Evolutionary conservation across 2,113 vertebrate genomes (phyloP), one percentile per base, ranked within the genome.

Genomic region (Typhlomys cinereus): DNA sequence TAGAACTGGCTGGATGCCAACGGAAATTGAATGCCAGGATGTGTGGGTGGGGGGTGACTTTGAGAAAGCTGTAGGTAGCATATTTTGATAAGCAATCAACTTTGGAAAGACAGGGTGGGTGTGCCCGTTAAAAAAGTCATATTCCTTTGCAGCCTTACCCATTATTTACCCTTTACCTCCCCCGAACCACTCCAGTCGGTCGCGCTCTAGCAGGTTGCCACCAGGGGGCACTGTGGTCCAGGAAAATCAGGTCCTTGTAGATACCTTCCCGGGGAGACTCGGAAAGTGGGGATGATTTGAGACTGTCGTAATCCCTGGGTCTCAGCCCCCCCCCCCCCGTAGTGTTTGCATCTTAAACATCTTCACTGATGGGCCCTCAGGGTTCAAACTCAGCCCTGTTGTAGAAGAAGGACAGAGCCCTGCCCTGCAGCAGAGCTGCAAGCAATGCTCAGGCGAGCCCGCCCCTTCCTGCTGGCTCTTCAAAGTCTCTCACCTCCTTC

Each of bases 351-450:
- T 50, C 52, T 69, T 71, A 0, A 41, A 9, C 29, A 54, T 39
- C 8, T 64, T 48, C 6, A 54, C 1, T 6, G 76, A 36, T 61
- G 5, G 64, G 39, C 39, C 20, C 44, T n/a, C 41, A 21, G 11
- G 34, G 1, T 7, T n/a, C 23, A 13, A 18, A 57, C 27, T 12
- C 27, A 64, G 39, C 59, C 36, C 1, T 44, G 13, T 67, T 52
- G 57, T 59, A 27, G 57, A 20, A 7, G 78, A 27, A 69, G 46
- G 31, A 29, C 1, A 25, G 36, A 39, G 34, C 27, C 34, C 4
- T 1, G 17, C 31, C 18, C 29, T 18, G 41, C 4, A 1, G 41
- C 25, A 39, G 9, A 0, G 18, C 3, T 0, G 18, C 2, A 0
- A 0, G 12, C n/a, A n/a, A n/a, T n/a, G n/a, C n/a, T n/a, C n/a